A percentile compares a stretch with the other conserved stretches of the same genome.
Conservation (phyloP, 2,888 invertebrate species). For the Aleiodes testaceus region DNA sequence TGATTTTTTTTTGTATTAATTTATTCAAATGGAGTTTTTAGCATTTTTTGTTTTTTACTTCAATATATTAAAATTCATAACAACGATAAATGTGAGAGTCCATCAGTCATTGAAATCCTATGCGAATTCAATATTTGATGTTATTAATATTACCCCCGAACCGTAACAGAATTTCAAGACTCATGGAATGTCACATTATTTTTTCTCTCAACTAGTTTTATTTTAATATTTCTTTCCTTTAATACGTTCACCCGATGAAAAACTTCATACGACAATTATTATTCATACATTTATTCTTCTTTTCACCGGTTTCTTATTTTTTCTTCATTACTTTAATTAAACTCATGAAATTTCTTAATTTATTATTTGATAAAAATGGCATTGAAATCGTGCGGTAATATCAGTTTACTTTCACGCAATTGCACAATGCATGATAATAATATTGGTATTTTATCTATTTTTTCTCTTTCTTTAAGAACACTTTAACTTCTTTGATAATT, state of each 20-base stretch:
- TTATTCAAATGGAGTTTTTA: constrained; percentile 55
- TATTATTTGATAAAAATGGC: constrained; percentile 48
- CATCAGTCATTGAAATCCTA: constrained; percentile 19
- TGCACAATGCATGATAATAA: constrained; percentile 24
- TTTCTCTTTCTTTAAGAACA: constrained; percentile 23
- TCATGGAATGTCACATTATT: constrained; percentile 34
- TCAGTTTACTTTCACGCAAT: constrained; percentile 16
- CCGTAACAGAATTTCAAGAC: constrained; percentile 43
- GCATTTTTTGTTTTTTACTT: constrained; percentile 43
- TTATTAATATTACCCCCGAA: constrained; percentile 58
- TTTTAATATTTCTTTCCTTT: constrained; percentile 41
- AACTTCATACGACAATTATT: constrained; percentile 36
- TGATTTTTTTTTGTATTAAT: constrained; percentile 48
- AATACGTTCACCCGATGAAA: constrained; percentile 44
- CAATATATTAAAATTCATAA: constrained; percentile 60
- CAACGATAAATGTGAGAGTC: constrained; percentile 47
- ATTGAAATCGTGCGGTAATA: constrained; percentile 47
- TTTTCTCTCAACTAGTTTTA: constrained; percentile 44
- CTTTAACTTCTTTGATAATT: constrained; percentile 32
- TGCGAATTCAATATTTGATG: constrained; percentile 49
- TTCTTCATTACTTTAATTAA: not conserved
- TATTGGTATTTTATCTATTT: constrained; percentile 3
- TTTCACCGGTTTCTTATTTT: constrained; percentile 8
- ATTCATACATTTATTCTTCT: constrained; percentile 11
- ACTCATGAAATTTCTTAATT: not conserved